Evolutionary conservation across 1,140 invertebrate species (phyloP).

Genomic region (Microplitis mediator): DNA sequence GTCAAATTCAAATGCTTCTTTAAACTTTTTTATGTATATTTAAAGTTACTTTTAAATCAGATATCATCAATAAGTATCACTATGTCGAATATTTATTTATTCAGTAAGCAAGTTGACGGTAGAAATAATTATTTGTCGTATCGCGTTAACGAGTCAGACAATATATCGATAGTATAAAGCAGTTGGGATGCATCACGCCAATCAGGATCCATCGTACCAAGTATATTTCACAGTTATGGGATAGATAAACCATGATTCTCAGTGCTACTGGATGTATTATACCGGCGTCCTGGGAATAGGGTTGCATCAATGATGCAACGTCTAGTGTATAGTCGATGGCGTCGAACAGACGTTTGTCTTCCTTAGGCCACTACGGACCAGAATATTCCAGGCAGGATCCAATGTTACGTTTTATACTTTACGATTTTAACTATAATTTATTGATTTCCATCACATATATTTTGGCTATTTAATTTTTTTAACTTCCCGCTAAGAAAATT

Average conservation of each 20-base stretch:
- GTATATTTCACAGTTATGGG: constrained; percentile 61
- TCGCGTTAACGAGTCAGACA: too few species aligned
- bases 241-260: constrained; percentile 57
- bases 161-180: too few species aligned
- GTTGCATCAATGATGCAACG: constrained; percentile 59
- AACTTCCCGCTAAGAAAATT: too few species aligned
- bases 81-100: too few species aligned
- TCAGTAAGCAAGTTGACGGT: too few species aligned
- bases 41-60: too few species aligned
- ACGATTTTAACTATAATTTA: not conserved
- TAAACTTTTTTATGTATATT: not conserved
- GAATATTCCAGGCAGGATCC: constrained; percentile 39
- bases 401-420: not conserved
- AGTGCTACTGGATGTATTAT: constrained; percentile 40
- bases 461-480: too few species aligned
- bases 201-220: constrained; percentile 48
- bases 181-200: constrained; percentile 21
- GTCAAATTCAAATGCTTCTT: not conserved
- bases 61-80: too few species aligned
- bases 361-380: constrained; percentile 53
- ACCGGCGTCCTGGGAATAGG: constrained; percentile 57
- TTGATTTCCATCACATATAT: too few species aligned
- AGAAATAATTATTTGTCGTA: too few species aligned
- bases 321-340: constrained; percentile 40
- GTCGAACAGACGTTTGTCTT: constrained; percentile 57